Evolutionary conservation across 1,140 invertebrate genomes (phyloP), one percentile per base, ranked within the genome.

Genomic region (Geopemphigus sp.): DNA sequence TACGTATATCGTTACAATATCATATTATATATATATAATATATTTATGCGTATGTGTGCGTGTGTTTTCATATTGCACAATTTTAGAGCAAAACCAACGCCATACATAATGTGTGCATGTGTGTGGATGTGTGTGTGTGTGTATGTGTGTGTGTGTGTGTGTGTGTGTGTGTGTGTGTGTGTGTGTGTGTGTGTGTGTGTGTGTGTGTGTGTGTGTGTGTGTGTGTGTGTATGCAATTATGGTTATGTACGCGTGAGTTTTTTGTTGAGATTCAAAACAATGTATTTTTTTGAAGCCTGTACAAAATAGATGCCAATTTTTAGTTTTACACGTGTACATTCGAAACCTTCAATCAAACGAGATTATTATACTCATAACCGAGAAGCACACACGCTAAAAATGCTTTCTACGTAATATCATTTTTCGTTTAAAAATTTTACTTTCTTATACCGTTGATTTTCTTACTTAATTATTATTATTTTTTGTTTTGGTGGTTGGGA

Each of bases 301-400:
- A 57, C 54, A 57, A 73, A 73, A 56, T 76, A 61, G 24, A 78
- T 63, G 74, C 74, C 74, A 78, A 78, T 78, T 78, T 78, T 47
- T 57, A 76, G 47, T 78, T 78, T 63, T 78, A 78, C 24, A 72
- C 68, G 68, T 72, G 68, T 53, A 72, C 15, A 72, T 54, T 53
- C 17, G 47, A 68, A 50, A 22, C 47, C 68, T 72, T 72, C 68
- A 54, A 72, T 72, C 68, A 54, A 72, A 72, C 68, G 10, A 47
- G 54, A 29, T 29, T 54, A 29, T 72, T 72, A 26, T 54, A 19
- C 45, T 53, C 50, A 26, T 26, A n/a, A n/a, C n/a, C n/a, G n/a
- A n/a, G n/a, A n/a, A 47, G 39, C 39, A 29, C 29, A 45, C 39
- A 26, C 66, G 2, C 22, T 68, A 50, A 11, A 22, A 1, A 73